Conservation (phyloP, 2,113 vertebrate genomes). For the Anhinga rufa region DNA sequence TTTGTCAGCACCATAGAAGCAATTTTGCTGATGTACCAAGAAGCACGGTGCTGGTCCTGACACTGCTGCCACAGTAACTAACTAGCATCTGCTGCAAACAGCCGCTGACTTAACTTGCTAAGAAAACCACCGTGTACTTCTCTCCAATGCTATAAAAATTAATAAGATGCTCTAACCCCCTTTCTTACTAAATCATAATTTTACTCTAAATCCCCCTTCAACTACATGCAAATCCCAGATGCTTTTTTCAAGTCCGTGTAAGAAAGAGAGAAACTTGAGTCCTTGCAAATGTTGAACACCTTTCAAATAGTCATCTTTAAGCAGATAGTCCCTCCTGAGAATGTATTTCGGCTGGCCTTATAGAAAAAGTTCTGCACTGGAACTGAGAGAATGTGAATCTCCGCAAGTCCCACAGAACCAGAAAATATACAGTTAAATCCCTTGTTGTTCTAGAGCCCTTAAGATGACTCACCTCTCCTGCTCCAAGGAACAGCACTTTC, state of each 20-base stretch:
- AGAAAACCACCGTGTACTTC: background rate
- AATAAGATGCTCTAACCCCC: background rate
- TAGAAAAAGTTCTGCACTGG: rapidly evolving
- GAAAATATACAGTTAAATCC: rapidly evolving
- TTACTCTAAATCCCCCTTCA: background rate
- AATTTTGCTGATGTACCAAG: background rate
- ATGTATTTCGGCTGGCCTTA: background rate
- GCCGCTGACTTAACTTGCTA: background rate
- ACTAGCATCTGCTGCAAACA: background rate
- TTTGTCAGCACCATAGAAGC: background rate
- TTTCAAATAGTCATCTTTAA: background rate
- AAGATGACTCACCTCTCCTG: constrained; percentile 85
- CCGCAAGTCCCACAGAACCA: background rate
- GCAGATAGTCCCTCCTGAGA: background rate
- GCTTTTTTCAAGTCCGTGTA: background rate
- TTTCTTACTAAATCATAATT: background rate
- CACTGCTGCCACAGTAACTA: background rate
- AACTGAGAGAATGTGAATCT: background rate
- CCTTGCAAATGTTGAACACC: background rate
- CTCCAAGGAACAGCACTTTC: constrained; percentile 91
- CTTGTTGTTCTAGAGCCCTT: too few species aligned
- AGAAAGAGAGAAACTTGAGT: background rate
- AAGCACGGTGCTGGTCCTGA: background rate
- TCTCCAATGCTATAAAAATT: background rate
- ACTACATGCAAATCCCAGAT: background rate